phyloP scores from a whole-genome alignment of 2,113 vertebrate genomes.

The Rhinolophus ferrumequinum region DNA sequence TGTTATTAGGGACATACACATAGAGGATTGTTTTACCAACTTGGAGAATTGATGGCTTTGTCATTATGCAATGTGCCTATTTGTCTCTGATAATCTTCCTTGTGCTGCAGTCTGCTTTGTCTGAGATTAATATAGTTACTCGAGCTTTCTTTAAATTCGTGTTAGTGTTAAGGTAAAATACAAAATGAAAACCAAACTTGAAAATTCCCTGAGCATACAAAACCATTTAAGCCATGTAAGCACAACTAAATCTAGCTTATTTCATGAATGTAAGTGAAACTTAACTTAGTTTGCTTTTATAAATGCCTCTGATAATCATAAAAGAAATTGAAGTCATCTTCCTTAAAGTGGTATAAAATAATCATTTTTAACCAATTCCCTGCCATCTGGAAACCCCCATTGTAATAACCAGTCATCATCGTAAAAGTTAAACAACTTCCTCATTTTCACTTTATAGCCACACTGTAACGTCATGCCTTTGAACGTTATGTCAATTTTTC shows the following conservation, averaged over 20 bases:
- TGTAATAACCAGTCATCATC: neutral
- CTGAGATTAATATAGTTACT: neutral
- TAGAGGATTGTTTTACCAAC: neutral
- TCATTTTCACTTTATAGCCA: neutral
- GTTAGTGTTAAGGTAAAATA: neutral
- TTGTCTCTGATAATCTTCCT: neutral
- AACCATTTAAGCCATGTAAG: neutral
- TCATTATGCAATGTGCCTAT: neutral
- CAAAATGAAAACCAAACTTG: conserved; percentile 9
- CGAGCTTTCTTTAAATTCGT: neutral
- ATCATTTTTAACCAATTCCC: neutral
- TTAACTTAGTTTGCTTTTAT: neutral
- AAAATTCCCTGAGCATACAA: neutral
- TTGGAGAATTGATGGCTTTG: neutral
- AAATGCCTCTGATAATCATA: neutral
- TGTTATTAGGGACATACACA: neutral
- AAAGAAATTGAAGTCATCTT: neutral
- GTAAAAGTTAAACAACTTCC: neutral
- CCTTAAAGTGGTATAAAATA: neutral
- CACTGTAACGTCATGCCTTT: neutral
- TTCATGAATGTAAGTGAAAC: neutral
- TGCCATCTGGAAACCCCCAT: neutral
- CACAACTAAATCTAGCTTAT: neutral
- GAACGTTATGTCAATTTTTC: neutral
- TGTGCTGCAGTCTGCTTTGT: neutral